Evolutionary conservation across 2,888 invertebrate species (phyloP).

Genomic region (Sericinus montela): DNA sequence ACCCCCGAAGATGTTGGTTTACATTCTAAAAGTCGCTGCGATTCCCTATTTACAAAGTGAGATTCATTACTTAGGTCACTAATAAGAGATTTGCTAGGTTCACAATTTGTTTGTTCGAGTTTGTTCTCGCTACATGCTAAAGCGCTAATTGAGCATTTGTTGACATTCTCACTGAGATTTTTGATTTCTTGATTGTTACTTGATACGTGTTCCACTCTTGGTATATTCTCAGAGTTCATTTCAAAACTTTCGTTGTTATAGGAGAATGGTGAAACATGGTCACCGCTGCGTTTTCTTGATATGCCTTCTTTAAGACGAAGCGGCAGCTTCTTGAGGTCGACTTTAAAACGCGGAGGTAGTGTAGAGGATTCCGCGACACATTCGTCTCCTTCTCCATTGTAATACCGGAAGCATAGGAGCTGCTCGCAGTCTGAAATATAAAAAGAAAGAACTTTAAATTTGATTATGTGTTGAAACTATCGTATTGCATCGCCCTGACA

Average conservation of each 20-base stretch:
- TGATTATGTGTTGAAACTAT: too few species aligned
- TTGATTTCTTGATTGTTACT: slow-evolving; percentile 66
- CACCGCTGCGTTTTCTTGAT: slow-evolving; percentile 70
- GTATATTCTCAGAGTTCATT: slow-evolving; percentile 67
- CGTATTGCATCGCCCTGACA: too few species aligned
- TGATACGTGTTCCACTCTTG: slow-evolving; percentile 60
- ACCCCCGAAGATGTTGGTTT: slow-evolving; percentile 67
- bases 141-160: slow-evolving; percentile 79
- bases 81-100: slow-evolving; percentile 73
- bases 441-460: too few species aligned
- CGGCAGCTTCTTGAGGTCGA: slow-evolving; percentile 80
- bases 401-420: slow-evolving; percentile 84
- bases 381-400: slow-evolving; percentile 81
- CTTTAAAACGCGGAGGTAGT: slow-evolving; percentile 65
- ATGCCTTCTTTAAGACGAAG: slow-evolving; percentile 76
- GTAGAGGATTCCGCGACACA: slow-evolving; percentile 82
- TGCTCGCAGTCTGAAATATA: slow-evolving; percentile 82
- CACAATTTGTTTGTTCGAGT: slow-evolving; percentile 68
- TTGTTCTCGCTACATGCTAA: slow-evolving; percentile 69
- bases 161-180: slow-evolving; percentile 71
- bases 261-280: slow-evolving; percentile 67
- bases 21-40: slow-evolving; percentile 56
- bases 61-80: slow-evolving; percentile 65
- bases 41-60: slow-evolving; percentile 69
- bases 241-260: slow-evolving; percentile 76